A percentile compares a stretch with the other conserved stretches of the same genome.
These are phyloP conservation scores for Drosophila subsilvestris DNA, from an alignment of 2,888 invertebrate genomes.

Conservation along the genomic window DNA sequence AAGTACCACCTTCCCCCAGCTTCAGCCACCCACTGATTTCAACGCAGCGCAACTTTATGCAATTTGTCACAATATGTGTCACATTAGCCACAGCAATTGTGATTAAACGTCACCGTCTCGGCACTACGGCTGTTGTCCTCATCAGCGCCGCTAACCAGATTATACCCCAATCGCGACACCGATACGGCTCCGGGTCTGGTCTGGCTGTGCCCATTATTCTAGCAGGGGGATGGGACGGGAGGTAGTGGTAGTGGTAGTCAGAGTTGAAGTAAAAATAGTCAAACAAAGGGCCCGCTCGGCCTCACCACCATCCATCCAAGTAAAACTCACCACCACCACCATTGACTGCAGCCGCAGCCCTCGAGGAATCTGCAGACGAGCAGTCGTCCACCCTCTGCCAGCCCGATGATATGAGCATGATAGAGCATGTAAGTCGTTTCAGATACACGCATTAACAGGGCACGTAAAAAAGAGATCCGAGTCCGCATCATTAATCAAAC, in stretches of 20 bases:
- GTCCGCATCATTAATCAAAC: slow-evolving; percentile 71
- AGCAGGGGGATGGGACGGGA: slow-evolving; percentile 13
- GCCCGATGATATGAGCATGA: slow-evolving; percentile 3
- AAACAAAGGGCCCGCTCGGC: slow-evolving; percentile 53
- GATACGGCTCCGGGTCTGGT: slow-evolving; percentile 40
- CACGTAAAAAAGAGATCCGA: slow-evolving; percentile 52
- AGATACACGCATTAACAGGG: slow-evolving; percentile 55
- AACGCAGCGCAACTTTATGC: slow-evolving; percentile 64
- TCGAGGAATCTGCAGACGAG: slow-evolving; percentile 10
- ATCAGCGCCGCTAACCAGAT: slow-evolving; percentile 73
- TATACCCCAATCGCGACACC: slow-evolving; percentile 76
- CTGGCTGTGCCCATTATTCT: slow-evolving; percentile 3
- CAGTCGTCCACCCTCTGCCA: slow-evolving; percentile 21
- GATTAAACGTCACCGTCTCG: slow-evolving; percentile 65
- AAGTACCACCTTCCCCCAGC: slow-evolving; percentile 6
- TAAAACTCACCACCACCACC: slow-evolving; percentile 48
- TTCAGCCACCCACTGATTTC: slow-evolving; percentile 17
- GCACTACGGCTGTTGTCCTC: slow-evolving; percentile 47
- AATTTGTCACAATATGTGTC: slow-evolving; percentile 85
- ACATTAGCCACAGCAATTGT: slow-evolving; percentile 84
- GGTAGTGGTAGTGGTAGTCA: slow-evolving; percentile 4
- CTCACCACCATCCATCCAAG: background rate
- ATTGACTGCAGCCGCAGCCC: slow-evolving; percentile 17
- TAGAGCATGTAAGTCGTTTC: slow-evolving; percentile 47
- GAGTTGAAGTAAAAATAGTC: slow-evolving; percentile 49